A percentile compares a stretch with the other conserved stretches of the same genome.
Conservation (phyloP, 2,888 invertebrate genomes). For the Stenodema calcarata region DNA sequence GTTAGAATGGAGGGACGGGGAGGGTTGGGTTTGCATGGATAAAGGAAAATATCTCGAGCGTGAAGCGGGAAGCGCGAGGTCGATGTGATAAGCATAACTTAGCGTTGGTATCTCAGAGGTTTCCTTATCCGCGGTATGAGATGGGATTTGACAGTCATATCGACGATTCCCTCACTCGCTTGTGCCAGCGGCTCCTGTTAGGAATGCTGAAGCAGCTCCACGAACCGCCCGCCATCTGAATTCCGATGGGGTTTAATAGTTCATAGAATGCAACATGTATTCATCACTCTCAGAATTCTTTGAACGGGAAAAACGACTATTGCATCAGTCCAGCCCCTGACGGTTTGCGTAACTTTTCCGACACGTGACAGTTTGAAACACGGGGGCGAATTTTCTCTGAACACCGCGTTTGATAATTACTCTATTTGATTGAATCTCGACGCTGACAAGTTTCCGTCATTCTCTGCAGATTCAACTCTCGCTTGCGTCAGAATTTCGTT, state of each 20-base stretch:
- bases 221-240: not conserved
- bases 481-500: too few species aligned
- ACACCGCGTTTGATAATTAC: too few species aligned
- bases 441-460: too few species aligned
- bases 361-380: too few species aligned
- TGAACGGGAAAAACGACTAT: too few species aligned
- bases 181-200: not conserved
- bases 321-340: too few species aligned
- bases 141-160: not conserved
- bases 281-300: not conserved
- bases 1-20: too few species aligned
- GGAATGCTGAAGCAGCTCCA: not conserved
- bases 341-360: too few species aligned
- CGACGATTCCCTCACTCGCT: constrained; percentile 1
- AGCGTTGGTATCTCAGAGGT: not conserved
- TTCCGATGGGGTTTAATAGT: not conserved
- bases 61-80: not conserved
- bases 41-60: not conserved
- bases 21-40: not conserved
- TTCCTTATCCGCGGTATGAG: not conserved
- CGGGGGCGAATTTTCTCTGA: too few species aligned
- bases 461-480: too few species aligned
- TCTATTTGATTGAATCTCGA: too few species aligned
- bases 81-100: not conserved
- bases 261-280: not conserved